Base-by-base conservation (phyloP, 2,888 invertebrate species). In the Drosophila lutescens region DNA sequence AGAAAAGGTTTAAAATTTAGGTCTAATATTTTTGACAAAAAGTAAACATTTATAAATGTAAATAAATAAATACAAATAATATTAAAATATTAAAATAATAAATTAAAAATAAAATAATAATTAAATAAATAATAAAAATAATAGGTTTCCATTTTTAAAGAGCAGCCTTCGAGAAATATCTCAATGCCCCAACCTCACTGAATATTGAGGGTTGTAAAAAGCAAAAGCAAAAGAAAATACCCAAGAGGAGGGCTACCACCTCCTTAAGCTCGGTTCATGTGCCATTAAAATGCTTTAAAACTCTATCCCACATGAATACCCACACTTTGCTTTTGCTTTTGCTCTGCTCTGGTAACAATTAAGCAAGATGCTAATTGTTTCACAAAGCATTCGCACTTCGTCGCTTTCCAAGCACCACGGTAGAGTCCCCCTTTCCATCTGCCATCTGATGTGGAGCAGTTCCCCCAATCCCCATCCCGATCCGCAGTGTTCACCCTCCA, bases 281-380 rank as follows among this genome's bases (percentile, higher is more conserved):
- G 79, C 80, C 83, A 87, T 87, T 87, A 82, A 87, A 85, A 80
- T 56, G 62, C 70, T 83, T 75, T 76, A 73, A 83, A 87, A 82
- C 73, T 70, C 69, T 40, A 66, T 63, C 55, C 47, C 68, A 67
- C 61, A 78, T 30, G 56, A 54, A 54, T 40, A 54, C n/a, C 65
- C 54, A 30, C 36, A 34, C 53, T 4, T 46, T 23, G 41, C 61
- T 60, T 36, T 63, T 51, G 36, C 40, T 12, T 34, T 34, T 12
- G 34, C 34, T 5, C 34, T 12, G 63, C 51, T 57, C 65, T 68
- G 75, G n/a, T 17, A 84, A 78, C 87, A 85, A 85, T 85, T 80
- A 80, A 75, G 70, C 63, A 79, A 78, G 78, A 85, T 85, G 87
- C 87, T 85, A 85, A 85, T 87, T 85, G 85, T 87, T 85, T 82